A percentile compares a stretch with the other conserved stretches of the same genome.
phyloP scores from a whole-genome alignment of 1,140 invertebrate genomes.

The Meloidogyne exigua region DNA sequence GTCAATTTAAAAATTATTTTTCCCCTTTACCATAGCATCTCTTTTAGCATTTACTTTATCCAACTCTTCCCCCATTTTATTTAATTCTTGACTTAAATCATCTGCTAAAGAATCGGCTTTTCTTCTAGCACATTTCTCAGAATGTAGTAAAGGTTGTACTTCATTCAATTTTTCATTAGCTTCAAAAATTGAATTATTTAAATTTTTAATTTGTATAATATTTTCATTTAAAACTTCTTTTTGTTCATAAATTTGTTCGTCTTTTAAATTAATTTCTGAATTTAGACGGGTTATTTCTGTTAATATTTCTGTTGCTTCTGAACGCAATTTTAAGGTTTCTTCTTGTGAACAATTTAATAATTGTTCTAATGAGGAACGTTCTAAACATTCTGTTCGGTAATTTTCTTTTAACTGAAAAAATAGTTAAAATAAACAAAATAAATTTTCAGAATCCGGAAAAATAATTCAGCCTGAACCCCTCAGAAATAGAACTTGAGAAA shows the following conservation, averaged over 20 bases:
- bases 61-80: constrained; percentile 38
- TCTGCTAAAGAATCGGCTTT: constrained; percentile 46
- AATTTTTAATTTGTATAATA: constrained; percentile 12
- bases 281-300: constrained; percentile 21
- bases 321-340: constrained; percentile 21
- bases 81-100: constrained; percentile 47
- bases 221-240: constrained; percentile 23
- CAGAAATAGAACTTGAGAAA: too few relatives aligned
- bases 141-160: constrained; percentile 33
- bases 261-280: constrained; percentile 20
- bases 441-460: too few relatives aligned
- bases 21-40: constrained; percentile 45
- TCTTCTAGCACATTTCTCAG: constrained; percentile 32
- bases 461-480: too few relatives aligned
- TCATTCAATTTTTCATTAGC: constrained; percentile 31
- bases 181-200: constrained; percentile 28
- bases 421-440: not conserved
- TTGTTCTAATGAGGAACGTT: constrained; percentile 32
- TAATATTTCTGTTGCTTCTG: constrained; percentile 25
- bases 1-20: not conserved
- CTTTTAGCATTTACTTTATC: constrained; percentile 44
- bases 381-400: constrained; percentile 18
- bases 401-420: constrained; percentile 28
- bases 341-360: constrained; percentile 17
- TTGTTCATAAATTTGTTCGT: constrained; percentile 28